These are phyloP conservation scores for Odontothrips loti DNA, from an alignment of 2,888 invertebrate species.

Conservation along the genomic window DNA sequence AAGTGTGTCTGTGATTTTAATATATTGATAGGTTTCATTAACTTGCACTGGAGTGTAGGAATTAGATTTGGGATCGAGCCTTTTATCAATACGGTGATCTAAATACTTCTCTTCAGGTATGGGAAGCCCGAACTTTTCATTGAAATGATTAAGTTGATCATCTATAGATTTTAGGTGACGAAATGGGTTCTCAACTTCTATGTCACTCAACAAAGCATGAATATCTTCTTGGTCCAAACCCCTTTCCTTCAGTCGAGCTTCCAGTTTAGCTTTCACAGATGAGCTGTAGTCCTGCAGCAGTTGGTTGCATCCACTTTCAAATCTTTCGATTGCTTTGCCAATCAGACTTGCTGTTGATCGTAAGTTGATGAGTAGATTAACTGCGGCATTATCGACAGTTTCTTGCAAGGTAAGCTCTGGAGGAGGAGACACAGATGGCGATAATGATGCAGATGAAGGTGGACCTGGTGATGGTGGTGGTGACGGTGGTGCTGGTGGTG, in stretches of 20 bases:
- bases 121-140: not conserved
- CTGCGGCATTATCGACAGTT: not conserved
- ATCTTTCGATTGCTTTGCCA: not conserved
- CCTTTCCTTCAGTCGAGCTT: not conserved
- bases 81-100: slow-evolving; percentile 33
- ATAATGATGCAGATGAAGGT: too few species aligned
- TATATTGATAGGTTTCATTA: slow-evolving; percentile 27
- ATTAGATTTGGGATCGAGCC: slow-evolving; percentile 31
- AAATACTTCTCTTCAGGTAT: slow-evolving; percentile 32
- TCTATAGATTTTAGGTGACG: not conserved
- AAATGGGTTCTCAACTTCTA: not conserved
- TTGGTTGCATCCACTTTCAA: not conserved
- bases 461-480: too few species aligned
- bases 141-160: not conserved
- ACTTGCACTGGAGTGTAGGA: slow-evolving; percentile 33
- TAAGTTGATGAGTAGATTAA: not conserved
- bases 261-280: not conserved
- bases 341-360: not conserved
- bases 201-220: not conserved
- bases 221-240: not conserved
- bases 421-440: too few species aligned
- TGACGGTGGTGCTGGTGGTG: too few species aligned
- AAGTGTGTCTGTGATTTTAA: not conserved
- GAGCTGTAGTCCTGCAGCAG: too few species aligned
- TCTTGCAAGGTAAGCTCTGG: not conserved